Base-by-base conservation (phyloP, 2,888 invertebrate genomes). In the Trachelus tabidus region DNA sequence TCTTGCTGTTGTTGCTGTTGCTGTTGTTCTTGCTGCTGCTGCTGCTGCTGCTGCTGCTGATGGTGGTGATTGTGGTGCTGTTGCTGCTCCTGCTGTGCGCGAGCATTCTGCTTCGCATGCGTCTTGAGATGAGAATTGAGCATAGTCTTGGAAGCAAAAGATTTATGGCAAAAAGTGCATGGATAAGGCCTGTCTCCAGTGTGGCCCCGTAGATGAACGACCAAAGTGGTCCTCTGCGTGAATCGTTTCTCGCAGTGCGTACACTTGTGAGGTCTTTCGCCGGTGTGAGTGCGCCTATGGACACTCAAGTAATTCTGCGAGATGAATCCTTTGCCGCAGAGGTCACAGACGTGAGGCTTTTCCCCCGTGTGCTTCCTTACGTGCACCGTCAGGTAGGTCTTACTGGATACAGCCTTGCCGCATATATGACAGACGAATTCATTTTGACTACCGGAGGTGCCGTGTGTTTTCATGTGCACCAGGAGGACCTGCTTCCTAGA, bases 381-480 rank as follows among this genome's bases (percentile, higher is more conserved):
- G 87, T 94, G 94, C 86, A 94, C 94, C 88, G 94, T 94, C 83
- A 94, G 92, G 83, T 94, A 94, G 68, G 94, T 94, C 73, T 93
- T 91, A 79, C 93, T 93, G 68, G 94, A 93, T 9, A 94, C 93
- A 82, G 93, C 92, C 90, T 94, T 94, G 77, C 94, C 94, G 90
- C 94, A 94, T 73, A 94, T 93, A 85, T 93, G 93, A 90, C 94
- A 94, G 4, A 94, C 92, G 89, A 92, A 93, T 89, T 94, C 93
- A 79, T 93, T 92, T 89, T 93, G 90, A 0, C 87, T 87, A 0
- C 81, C 81, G 2, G 82, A 84, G 69, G 85, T 87, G 0, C 87
- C 86, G 77, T 92, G 92, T 0, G 91, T 91, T 73, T 89, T 87
- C 91, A 91, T 91, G 82, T 92, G 92, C 23, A 92, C 90, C 34